phyloP scores from a whole-genome alignment of 2,888 invertebrate species.

The Eristalinus aeneus region DNA sequence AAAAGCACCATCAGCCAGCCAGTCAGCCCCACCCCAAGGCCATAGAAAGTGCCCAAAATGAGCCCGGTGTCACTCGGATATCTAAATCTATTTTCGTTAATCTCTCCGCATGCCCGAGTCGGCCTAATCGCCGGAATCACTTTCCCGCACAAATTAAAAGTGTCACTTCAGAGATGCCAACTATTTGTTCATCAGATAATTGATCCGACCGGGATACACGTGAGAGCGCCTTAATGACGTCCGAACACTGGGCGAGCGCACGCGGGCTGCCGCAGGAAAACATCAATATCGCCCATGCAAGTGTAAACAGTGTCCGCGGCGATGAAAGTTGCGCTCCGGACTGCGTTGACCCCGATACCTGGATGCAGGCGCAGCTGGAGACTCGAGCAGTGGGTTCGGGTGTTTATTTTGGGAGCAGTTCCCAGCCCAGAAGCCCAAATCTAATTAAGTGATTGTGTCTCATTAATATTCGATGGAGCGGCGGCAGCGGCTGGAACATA shows the following conservation, averaged over 20 bases:
- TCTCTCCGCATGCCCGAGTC: slow-evolving; percentile 33
- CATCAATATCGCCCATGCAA: slow-evolving; percentile 33
- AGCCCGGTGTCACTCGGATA: slow-evolving; percentile 6
- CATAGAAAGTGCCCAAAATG: slow-evolving; percentile 38
- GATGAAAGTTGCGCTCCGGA: slow-evolving; percentile 18
- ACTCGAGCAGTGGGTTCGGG: slow-evolving; percentile 3
- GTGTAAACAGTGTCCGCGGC: slow-evolving; percentile 25
- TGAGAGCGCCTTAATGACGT: slow-evolving; percentile 60
- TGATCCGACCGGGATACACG: slow-evolving; percentile 51
- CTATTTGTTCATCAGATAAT: slow-evolving; percentile 57
- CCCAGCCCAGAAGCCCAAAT: slow-evolving; percentile 55
- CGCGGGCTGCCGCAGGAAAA: slow-evolving; percentile 38
- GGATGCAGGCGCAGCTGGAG: slow-evolving; percentile 22
- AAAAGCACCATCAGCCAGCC: slow-evolving; percentile 7
- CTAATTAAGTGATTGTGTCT: slow-evolving; percentile 58
- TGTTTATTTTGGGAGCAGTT: slow-evolving; percentile 52
- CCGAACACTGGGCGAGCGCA: slow-evolving; percentile 32
- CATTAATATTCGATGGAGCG: slow-evolving; percentile 59
- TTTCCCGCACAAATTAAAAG: background rate
- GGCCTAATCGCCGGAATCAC: slow-evolving; percentile 34
- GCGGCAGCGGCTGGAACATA: slow-evolving; percentile 17
- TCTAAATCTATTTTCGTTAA: slow-evolving; percentile 50
- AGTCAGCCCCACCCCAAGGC: background rate
- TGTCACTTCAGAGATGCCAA: slow-evolving; percentile 30
- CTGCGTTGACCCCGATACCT: slow-evolving; percentile 61